Percentiles rank a stretch among this genome's conserved stretches.
Conservation (phyloP, 2,888 invertebrate species). For the Epiblema foenella region DNA sequence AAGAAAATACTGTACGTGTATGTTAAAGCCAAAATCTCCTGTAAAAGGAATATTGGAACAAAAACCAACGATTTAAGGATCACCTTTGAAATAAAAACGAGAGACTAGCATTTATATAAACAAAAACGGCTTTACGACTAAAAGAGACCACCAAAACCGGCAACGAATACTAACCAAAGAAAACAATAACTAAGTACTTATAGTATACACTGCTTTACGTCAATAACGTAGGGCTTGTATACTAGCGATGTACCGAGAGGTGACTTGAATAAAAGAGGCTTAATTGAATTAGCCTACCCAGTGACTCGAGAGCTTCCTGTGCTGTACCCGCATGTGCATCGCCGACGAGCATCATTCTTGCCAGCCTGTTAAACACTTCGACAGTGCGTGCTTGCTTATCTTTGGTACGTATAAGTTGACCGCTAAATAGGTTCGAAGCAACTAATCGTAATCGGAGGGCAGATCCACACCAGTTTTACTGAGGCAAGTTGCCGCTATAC, state of each 20-base stretch:
- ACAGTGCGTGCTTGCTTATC: not conserved
- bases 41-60: too few relatives aligned
- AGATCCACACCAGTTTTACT: not conserved
- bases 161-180: too few relatives aligned
- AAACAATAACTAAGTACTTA: too few relatives aligned
- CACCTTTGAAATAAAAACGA: too few relatives aligned
- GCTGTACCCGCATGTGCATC: not conserved
- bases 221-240: not conserved
- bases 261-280: slow-evolving; percentile 17
- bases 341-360: not conserved
- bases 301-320: slow-evolving; percentile 6
- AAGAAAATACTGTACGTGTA: too few relatives aligned
- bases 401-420: not conserved
- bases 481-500: not conserved
- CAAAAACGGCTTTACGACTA: too few relatives aligned
- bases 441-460: not conserved
- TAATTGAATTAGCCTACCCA: slow-evolving; percentile 21
- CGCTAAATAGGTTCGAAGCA: not conserved
- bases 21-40: too few relatives aligned
- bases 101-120: too few relatives aligned
- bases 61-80: too few relatives aligned
- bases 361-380: not conserved
- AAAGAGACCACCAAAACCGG: too few relatives aligned
- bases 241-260: not conserved
- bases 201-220: not conserved